Evolutionary conservation across 1,140 invertebrate species (phyloP).

Genomic region (Galleria mellonella): DNA sequence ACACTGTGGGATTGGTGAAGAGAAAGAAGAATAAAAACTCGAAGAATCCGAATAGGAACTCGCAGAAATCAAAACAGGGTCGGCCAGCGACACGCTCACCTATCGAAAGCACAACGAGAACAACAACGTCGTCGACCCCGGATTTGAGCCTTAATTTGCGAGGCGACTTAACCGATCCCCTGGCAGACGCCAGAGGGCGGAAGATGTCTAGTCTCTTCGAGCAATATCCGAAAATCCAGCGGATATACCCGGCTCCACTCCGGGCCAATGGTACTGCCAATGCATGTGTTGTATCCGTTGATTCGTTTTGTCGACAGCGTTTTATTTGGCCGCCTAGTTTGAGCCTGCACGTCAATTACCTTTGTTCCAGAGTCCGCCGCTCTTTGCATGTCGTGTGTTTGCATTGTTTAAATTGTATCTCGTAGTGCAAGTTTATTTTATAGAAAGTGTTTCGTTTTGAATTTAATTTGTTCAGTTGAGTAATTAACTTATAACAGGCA

Average conservation of each 20-base stretch:
- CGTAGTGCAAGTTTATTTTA: conserved; percentile 29
- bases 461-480: conserved; percentile 14
- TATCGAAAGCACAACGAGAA: conserved; percentile 46
- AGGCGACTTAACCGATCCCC: conserved; percentile 46
- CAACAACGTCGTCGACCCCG: conserved; percentile 30
- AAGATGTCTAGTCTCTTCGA: conserved; percentile 83
- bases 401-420: conserved; percentile 41
- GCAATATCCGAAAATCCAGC: conserved; percentile 83
- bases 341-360: conserved; percentile 52
- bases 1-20: conserved; percentile 65
- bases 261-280: conserved; percentile 57
- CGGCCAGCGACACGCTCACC: conserved; percentile 54
- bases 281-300: conserved; percentile 46
- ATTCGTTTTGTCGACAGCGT: conserved; percentile 35
- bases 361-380: conserved; percentile 35
- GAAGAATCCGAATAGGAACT: conserved; percentile 75
- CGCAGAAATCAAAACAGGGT: conserved; percentile 62
- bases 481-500: conserved; percentile 19
- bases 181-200: conserved; percentile 53
- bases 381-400: conserved; percentile 56
- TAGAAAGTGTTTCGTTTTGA: conserved; percentile 21
- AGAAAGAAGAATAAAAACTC: conserved; percentile 75
- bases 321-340: conserved; percentile 43
- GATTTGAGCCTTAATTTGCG: conserved; percentile 58
- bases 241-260: conserved; percentile 81